These are phyloP conservation scores for Cinclus mexicanus DNA, from an alignment of 2,113 vertebrate genomes.

Conservation along the genomic window DNA sequence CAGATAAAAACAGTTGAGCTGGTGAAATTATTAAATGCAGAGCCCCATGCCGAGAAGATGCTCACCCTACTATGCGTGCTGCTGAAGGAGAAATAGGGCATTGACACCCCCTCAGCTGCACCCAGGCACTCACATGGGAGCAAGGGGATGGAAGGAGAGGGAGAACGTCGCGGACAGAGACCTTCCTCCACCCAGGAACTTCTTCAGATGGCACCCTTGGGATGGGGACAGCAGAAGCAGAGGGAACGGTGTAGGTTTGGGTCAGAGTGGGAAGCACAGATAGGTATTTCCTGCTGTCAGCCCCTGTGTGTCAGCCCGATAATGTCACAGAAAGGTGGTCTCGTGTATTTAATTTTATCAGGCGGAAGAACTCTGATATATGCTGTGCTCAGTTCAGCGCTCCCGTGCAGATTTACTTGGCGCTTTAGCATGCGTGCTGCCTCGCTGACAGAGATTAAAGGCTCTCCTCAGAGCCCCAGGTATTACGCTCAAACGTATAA, in stretches of 20 bases:
- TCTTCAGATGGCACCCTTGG: not conserved
- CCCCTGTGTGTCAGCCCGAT: not conserved
- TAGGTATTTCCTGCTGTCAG: not conserved
- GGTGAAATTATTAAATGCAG: conserved; percentile 72
- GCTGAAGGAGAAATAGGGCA: not conserved
- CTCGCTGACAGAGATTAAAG: conserved; percentile 65
- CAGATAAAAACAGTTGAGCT: conserved; percentile 75
- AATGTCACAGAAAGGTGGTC: conserved; percentile 23
- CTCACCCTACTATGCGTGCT: conserved; percentile 12
- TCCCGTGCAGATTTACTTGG: conserved; percentile 48
- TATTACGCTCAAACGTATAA: conserved; percentile 58
- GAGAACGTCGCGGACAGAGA: not conserved
- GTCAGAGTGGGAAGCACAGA: not conserved
- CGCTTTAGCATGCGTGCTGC: conserved; percentile 39
- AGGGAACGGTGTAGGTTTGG: not conserved
- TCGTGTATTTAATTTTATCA: conserved; percentile 30
- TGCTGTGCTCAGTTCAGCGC: not conserved
- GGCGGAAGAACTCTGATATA: conserved; percentile 18
- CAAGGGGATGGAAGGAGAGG: not conserved
- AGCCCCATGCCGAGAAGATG: conserved; percentile 46
- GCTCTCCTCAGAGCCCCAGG: conserved; percentile 55
- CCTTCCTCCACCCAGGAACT: not conserved
- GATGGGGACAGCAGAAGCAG: not conserved
- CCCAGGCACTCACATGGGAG: not conserved
- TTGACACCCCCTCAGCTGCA: fast-evolving